Evolutionary conservation across 2,113 vertebrate species (phyloP).

Genomic region (Corythornis vintsioides): DNA sequence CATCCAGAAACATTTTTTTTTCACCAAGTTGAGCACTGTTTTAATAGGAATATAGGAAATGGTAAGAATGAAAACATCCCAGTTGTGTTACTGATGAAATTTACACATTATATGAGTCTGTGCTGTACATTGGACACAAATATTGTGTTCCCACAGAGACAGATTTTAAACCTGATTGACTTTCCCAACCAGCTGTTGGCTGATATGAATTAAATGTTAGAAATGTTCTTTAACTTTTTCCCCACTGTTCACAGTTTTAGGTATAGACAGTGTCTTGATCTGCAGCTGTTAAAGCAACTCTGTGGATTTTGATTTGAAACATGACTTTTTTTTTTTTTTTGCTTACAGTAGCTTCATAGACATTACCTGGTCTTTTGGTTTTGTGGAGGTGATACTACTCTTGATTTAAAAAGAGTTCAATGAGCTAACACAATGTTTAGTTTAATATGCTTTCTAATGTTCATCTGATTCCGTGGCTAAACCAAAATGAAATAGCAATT

Average conservation of each 20-base stretch:
- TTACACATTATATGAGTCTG: not conserved
- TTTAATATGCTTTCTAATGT: not conserved
- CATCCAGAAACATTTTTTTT: not conserved
- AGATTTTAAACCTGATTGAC: not conserved
- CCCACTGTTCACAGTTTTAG: not conserved
- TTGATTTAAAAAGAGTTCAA: not conserved
- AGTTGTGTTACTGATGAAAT: not conserved
- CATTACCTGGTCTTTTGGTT: not conserved
- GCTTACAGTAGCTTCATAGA: not conserved
- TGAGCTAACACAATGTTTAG: not conserved
- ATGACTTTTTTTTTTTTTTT: not conserved
- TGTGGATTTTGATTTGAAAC: not conserved
- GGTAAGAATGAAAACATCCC: not conserved
- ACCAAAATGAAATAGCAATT: not conserved
- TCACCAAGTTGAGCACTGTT: not conserved
- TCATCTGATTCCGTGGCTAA: not conserved
- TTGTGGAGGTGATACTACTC: not conserved
- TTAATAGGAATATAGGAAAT: not conserved
- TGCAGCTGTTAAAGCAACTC: not conserved
- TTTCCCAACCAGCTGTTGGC: not conserved
- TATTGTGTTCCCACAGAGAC: not conserved
- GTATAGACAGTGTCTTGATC: not conserved
- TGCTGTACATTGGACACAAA: not conserved
- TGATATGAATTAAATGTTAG: not conserved
- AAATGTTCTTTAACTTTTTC: not conserved